phyloP scores from a whole-genome alignment of 1,140 invertebrate genomes.

The Lerema accius region DNA sequence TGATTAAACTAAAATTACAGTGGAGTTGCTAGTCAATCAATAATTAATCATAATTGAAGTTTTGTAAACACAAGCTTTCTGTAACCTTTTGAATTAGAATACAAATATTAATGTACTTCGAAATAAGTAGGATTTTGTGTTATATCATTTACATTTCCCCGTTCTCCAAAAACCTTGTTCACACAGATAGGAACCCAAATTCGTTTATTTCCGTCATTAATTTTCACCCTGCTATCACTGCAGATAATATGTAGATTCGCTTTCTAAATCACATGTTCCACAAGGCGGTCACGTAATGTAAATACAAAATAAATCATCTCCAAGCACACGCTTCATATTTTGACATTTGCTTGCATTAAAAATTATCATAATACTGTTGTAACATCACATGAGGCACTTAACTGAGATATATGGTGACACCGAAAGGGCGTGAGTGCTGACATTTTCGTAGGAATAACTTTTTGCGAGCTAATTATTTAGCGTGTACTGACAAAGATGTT shows the following conservation, averaged over 20 bases:
- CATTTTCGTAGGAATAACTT: constrained; percentile 2
- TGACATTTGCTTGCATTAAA: constrained; percentile 30
- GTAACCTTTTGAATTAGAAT: too few relatives aligned
- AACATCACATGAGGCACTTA: constrained; percentile 20
- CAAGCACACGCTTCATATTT: constrained; percentile 6
- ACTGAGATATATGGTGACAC: constrained; percentile 25
- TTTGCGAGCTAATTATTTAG: background rate
- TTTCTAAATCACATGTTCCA: background rate
- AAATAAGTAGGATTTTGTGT: too few relatives aligned
- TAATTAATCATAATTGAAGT: too few relatives aligned
- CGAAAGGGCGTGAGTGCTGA: constrained; percentile 9
- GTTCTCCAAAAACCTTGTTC: too few relatives aligned
- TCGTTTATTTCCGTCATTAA: too few relatives aligned
- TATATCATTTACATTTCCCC: too few relatives aligned
- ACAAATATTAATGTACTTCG: too few relatives aligned
- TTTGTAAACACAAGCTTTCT: too few relatives aligned
- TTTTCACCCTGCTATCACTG: background rate
- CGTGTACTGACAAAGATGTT: too few relatives aligned
- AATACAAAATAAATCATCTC: constrained; percentile 25
- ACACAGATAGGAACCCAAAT: too few relatives aligned
- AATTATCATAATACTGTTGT: constrained; percentile 30
- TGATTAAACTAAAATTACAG: too few relatives aligned
- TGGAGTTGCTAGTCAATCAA: too few relatives aligned
- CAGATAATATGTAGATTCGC: background rate
- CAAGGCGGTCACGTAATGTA: background rate